phyloP scores from a whole-genome alignment of 2,888 invertebrate genomes.

The Brenthis daphne region DNA sequence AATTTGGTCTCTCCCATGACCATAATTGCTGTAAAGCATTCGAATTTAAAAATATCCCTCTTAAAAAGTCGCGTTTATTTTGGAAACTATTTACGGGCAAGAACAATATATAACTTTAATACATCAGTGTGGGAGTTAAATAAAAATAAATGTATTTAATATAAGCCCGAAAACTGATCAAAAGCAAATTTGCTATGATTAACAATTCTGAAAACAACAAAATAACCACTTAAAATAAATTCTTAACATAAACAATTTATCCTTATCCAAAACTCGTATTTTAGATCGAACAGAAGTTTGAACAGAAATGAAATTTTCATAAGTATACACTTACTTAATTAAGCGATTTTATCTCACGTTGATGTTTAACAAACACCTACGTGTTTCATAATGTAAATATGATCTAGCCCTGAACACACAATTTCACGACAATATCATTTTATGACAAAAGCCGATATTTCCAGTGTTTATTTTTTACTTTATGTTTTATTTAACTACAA shows the following conservation, averaged over 20 bases:
- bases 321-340: slow-evolving; percentile 10
- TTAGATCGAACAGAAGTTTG: slow-evolving; percentile 1
- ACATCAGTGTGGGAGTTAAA: too few relatives aligned
- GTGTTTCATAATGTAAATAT: slow-evolving; percentile 27
- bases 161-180: too few relatives aligned
- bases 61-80: too few relatives aligned
- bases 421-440: slow-evolving; percentile 17
- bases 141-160: too few relatives aligned
- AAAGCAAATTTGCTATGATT: too few relatives aligned
- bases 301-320: slow-evolving; percentile 4
- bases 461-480: slow-evolving; percentile 6
- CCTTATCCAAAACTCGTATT: not conserved
- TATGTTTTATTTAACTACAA: not conserved
- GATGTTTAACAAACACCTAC: slow-evolving; percentile 33
- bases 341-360: slow-evolving; percentile 36
- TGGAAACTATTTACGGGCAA: too few relatives aligned
- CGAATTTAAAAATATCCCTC: too few relatives aligned
- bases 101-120: too few relatives aligned
- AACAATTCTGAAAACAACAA: too few relatives aligned
- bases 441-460: slow-evolving; percentile 21
- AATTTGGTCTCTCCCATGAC: too few relatives aligned
- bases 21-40: too few relatives aligned
- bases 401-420: slow-evolving; percentile 19
- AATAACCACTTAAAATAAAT: too few relatives aligned
- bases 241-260: not conserved